A percentile compares a stretch with the other conserved stretches of the same genome.
Conservation (phyloP, 2,113 vertebrate species). For the Elephantulus edwardii region DNA sequence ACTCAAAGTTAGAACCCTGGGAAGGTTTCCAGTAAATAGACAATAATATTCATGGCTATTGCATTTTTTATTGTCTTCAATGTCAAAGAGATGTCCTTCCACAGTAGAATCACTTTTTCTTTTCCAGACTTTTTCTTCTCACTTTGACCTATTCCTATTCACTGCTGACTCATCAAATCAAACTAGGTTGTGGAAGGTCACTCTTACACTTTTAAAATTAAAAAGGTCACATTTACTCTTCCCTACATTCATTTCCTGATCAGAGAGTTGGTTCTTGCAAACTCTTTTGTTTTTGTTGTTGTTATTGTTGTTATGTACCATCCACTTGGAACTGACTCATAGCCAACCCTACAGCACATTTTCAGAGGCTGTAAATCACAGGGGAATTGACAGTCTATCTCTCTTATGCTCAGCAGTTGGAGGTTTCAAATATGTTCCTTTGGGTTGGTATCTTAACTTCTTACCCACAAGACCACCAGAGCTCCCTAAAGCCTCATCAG, state of each 20-base stretch:
- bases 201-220: no score
- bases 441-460: no score
- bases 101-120: background rate
- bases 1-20: background rate
- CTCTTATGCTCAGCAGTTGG: no score
- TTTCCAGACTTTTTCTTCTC: background rate
- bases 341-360: no score
- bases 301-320: no score
- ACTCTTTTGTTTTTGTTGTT: background rate
- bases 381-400: no score
- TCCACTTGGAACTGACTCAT: no score
- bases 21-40: background rate
- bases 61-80: background rate
- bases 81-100: background rate
- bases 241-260: background rate
- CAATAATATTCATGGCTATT: background rate
- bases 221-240: background rate
- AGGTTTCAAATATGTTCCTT: no score
- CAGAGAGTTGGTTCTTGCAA: background rate
- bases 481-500: no score
- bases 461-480: no score
- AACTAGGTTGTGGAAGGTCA: background rate
- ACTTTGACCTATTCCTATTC: background rate
- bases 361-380: no score
- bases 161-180: background rate